phyloP scores from a whole-genome alignment of 2,113 vertebrate genomes.

The Notothenia coriiceps region DNA sequence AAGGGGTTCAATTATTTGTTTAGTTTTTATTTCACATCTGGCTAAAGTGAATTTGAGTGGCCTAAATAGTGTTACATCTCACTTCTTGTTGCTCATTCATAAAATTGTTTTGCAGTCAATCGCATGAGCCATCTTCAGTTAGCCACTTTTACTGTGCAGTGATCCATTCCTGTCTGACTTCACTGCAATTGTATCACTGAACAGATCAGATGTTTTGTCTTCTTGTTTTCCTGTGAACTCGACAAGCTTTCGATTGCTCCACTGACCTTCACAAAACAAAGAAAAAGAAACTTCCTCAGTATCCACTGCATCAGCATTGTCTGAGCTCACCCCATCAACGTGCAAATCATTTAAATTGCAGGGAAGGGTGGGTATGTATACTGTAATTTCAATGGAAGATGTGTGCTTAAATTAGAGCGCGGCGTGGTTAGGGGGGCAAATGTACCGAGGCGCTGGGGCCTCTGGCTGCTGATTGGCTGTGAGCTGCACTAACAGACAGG shows the following conservation, averaged over 20 bases:
- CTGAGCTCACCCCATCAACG: constrained; percentile 64
- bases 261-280: constrained; percentile 45
- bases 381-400: constrained; percentile 86
- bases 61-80: neutral
- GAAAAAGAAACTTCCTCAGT: constrained; percentile 26
- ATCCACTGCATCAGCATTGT: constrained; percentile 73
- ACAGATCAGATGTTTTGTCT: neutral
- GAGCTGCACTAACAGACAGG: constrained; percentile 79
- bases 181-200: neutral
- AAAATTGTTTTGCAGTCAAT: constrained; percentile 3
- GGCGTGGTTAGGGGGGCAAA: constrained; percentile 82
- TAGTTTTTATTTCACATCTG: constrained; percentile 7
- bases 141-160: neutral
- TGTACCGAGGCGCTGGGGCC: constrained; percentile 69
- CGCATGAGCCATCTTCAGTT: neutral
- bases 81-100: neutral
- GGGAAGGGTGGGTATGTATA: constrained; percentile 80
- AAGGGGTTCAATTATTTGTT: neutral
- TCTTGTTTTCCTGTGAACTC: neutral
- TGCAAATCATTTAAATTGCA: constrained; percentile 83
- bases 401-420: constrained; percentile 83
- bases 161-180: neutral
- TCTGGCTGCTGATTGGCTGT: constrained; percentile 77
- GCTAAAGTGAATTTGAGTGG: neutral
- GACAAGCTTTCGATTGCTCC: neutral